Conservation (phyloP, 2,888 invertebrate species). For the Melanargia galathea region DNA sequence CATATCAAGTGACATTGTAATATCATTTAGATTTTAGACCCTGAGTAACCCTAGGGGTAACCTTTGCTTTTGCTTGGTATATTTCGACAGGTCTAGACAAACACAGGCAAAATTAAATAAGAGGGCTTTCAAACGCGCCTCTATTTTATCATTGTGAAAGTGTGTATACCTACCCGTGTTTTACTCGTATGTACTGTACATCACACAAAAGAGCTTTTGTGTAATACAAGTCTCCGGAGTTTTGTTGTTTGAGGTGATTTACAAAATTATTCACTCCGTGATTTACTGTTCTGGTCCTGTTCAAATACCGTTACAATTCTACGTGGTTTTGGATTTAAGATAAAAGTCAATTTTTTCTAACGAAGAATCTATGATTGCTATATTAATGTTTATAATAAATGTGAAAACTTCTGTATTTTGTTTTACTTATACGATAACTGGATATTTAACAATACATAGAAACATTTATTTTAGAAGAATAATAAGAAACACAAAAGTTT, state of each 20-base stretch:
- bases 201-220: conserved; percentile 11
- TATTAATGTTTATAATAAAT: too few species aligned
- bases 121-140: neutral
- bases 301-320: neutral
- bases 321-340: neutral
- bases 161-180: neutral
- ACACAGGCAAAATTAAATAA: neutral
- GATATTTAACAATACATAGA: too few species aligned
- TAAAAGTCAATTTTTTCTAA: too few species aligned
- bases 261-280: conserved; percentile 13
- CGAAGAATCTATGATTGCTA: too few species aligned
- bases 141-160: conserved; percentile 1
- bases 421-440: neutral
- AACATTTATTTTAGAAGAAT: too few species aligned
- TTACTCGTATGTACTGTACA: neutral
- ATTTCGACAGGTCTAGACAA: neutral
- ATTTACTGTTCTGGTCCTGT: conserved; percentile 22
- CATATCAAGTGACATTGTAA: too few species aligned
- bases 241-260: conserved; percentile 17
- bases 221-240: conserved; percentile 2
- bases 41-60: too few species aligned
- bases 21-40: too few species aligned
- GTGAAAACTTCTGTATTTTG: too few species aligned
- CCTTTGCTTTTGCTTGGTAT: neutral
- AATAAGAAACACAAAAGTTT: too few species aligned